Evolutionary conservation across 2,797 vertebrate species (phyloP), one percentile per base, ranked within the genome.

Genomic region (Poeciliopsis gracilis): DNA sequence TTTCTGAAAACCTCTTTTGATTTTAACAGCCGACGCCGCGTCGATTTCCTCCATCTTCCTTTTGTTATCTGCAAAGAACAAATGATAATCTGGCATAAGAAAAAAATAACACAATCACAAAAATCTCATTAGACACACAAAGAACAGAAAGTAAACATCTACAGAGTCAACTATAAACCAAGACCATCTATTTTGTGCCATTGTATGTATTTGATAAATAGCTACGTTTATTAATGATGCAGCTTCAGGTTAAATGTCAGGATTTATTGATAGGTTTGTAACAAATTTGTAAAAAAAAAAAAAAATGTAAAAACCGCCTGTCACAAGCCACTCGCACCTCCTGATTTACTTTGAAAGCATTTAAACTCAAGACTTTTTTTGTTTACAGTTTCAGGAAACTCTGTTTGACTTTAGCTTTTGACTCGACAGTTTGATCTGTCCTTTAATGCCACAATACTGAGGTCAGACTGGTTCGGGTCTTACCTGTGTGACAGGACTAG

Each of bases 41-140:
- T 99, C 98, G 2, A 98, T 97, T 94, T 99, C 98, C 70, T 99
- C 98, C 98, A 99, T 99, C 95, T 99, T 99, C 82, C 98, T 97
- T 90, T 99, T 99, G 92, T 99, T 99, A 94, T 99, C 98, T 99
- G 77, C 23, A 45, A 82, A 76, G 28, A 87, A 81, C 3, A 75
- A 72, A 83, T 5, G 76, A 53, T 1, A 0, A 2, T 41, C 38
- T 67, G 25, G 57, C 3, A 67, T 72, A 3, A 78, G 1, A 51
- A 79, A 69, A 67, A 78, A 49, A 47, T 7, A 66, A 28, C 11
- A 25, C 0, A 47, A 49, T 0, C 5, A 33, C 0, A 70, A 33
- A 72, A 73, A 61, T 8, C 13, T 28, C 49, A 23, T 28, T 59
- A 30, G 12, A 59, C 13, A 30, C n/a, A 59, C 5, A 0, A 2